phyloP scores from a whole-genome alignment of 2,113 vertebrate genomes.

The Syngnathus typhle region DNA sequence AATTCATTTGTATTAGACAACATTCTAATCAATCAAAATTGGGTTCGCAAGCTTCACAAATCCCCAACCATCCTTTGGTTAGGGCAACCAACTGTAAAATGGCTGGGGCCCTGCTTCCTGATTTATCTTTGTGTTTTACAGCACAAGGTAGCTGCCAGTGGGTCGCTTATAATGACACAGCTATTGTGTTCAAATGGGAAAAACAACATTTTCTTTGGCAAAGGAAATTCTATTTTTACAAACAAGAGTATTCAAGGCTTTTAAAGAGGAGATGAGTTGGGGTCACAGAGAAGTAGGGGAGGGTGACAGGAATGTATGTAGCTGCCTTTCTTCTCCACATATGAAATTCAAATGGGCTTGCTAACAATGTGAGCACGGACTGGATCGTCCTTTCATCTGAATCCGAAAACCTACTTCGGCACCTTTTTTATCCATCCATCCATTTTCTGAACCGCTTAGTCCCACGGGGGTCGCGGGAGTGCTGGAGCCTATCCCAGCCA shows the following conservation, averaged over 20 bases:
- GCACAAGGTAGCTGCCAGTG: constrained; percentile 28
- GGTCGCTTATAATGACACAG: constrained; percentile 36
- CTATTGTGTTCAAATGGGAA: constrained; percentile 54
- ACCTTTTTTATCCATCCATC: neutral
- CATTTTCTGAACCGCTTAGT: no score
- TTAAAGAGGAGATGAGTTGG: constrained; percentile 12
- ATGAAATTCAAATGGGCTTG: constrained; percentile 39
- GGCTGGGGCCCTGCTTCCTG: constrained; percentile 49
- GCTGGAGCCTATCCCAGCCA: no score
- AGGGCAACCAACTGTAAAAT: constrained; percentile 63
- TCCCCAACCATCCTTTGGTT: constrained; percentile 67
- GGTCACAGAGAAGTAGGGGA: constrained; percentile 18
- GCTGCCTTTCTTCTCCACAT: constrained; percentile 26
- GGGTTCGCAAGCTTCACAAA: constrained; percentile 67
- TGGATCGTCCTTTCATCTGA: constrained; percentile 12
- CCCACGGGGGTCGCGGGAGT: no score
- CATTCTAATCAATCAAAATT: constrained; percentile 62
- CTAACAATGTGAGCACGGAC: constrained; percentile 27
- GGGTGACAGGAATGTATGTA: constrained; percentile 31
- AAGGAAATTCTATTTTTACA: constrained; percentile 60
- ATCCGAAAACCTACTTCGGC: neutral
- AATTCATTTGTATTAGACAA: constrained; percentile 60
- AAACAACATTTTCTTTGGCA: constrained; percentile 52
- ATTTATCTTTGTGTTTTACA: constrained; percentile 62
- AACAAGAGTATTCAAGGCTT: constrained; percentile 33